phyloP scores from a whole-genome alignment of 2,888 invertebrate genomes.

The Callyntrura sp. region DNA sequence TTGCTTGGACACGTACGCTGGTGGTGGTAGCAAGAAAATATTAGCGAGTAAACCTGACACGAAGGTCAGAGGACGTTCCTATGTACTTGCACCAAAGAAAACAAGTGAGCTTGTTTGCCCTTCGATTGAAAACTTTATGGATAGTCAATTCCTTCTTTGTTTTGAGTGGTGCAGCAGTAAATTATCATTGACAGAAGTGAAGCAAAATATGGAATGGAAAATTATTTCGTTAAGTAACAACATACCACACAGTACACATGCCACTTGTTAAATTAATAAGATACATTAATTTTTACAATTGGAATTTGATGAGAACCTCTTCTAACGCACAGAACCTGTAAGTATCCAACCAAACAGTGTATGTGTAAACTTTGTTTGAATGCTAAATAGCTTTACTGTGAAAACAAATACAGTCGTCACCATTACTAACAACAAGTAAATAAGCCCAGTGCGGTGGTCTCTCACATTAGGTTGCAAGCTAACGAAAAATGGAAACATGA shows the following conservation, averaged over 20 bases:
- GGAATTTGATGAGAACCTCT: too few relatives aligned
- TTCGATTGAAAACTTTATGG: conserved; percentile 37
- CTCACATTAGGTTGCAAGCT: too few relatives aligned
- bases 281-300: too few relatives aligned
- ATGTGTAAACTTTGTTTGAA: too few relatives aligned
- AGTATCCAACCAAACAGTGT: too few relatives aligned
- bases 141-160: conserved; percentile 53
- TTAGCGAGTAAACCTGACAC: conserved; percentile 17
- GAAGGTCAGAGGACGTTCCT: conserved; percentile 57
- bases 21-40: background rate
- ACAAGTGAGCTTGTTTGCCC: conserved; percentile 29
- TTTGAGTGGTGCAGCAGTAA: conserved; percentile 8
- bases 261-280: too few relatives aligned
- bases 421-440: too few relatives aligned
- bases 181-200: conserved; percentile 38
- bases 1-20: background rate
- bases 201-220: conserved; percentile 36
- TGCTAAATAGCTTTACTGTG: too few relatives aligned
- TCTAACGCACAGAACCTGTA: too few relatives aligned
- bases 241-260: too few relatives aligned
- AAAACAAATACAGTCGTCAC: too few relatives aligned
- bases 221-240: background rate
- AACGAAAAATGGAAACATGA: background rate
- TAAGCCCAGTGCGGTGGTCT: too few relatives aligned
- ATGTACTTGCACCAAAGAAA: conserved; percentile 4